Base-by-base conservation (phyloP, 2,113 vertebrate genomes). In the Lipotes vexillifer region DNA sequence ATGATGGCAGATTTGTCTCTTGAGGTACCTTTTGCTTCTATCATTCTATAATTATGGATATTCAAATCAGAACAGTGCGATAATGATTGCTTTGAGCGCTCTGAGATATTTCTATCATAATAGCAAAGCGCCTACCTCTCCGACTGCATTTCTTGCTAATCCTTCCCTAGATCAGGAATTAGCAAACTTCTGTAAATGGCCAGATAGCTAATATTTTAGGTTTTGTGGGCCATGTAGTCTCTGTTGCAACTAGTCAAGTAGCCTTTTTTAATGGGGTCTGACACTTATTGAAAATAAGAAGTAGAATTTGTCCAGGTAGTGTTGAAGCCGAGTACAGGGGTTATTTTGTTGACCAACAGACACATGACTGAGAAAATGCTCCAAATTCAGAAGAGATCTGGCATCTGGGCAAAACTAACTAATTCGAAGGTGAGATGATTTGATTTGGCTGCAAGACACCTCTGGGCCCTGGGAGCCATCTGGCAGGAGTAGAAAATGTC, bases 1-100 rank as follows among this genome's bases (percentile, higher is more conserved):
- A 93, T 55, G 77, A 96, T 85, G 66, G 65, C 52, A 96, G 44
- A 96, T 88, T 96, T 94, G 59, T 97, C 94, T 96, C 92, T 84
- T 44, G 82, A 61, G 92, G 71, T 82, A 77, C 65, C 38, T 95
- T 94, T 57, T 90, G 63, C 55, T 93, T 90, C 88, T 93, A 82
- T 92, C 55, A 85, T 75, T 86, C 33, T 77, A 36, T 96, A 87
- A 93, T 96, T 97, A 91, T 72, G 66, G 44, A 96, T 93, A 92
- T 96, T 88, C 52, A 84, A 61, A 92, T 85, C 88, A 65, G 44
- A 85, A 46, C 44, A 84, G 71, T 94, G 65, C 9, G 72, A 57
- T 90, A 96, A 96, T 93, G 69, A 90, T 91, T 91, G 31, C 86
- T 88, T 63, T 91, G 52, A 96, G 31, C 33, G 93, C 41, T 61